Percentiles rank a stretch among this genome's conserved stretches.
These are phyloP conservation scores for Hemaris fuciformis DNA, from an alignment of 2,888 invertebrate species.

Conservation along the genomic window DNA sequence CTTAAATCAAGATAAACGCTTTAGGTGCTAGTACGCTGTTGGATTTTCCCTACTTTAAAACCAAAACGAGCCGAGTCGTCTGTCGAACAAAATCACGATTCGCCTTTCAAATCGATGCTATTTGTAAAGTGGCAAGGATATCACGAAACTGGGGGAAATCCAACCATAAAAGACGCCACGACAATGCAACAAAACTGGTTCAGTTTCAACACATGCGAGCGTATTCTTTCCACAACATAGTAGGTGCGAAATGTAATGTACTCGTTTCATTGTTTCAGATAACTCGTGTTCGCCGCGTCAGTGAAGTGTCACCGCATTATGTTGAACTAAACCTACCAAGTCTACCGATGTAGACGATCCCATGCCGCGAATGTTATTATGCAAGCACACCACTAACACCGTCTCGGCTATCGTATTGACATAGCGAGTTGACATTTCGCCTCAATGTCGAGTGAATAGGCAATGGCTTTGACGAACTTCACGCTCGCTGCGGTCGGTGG, in stretches of 20 bases:
- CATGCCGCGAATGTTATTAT: constrained; percentile 54
- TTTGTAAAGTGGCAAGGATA: constrained; percentile 71
- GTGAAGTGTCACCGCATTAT: constrained; percentile 49
- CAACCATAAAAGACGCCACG: constrained; percentile 51
- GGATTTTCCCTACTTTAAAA: constrained; percentile 62
- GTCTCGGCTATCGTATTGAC: constrained; percentile 45
- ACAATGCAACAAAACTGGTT: constrained; percentile 43
- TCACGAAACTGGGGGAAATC: constrained; percentile 71
- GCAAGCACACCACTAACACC: constrained; percentile 57
- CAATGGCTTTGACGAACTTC: constrained; percentile 75
- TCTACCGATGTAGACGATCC: constrained; percentile 51
- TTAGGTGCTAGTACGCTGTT: constrained; percentile 24
- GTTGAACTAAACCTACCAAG: constrained; percentile 27
- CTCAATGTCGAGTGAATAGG: constrained; percentile 65
- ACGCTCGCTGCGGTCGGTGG: constrained; percentile 59
- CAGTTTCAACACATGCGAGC: constrained; percentile 30
- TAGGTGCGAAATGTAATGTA: constrained; percentile 8
- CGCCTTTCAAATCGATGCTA: constrained; percentile 75
- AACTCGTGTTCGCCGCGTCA: constrained; percentile 29
- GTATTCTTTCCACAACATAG: constrained; percentile 12
- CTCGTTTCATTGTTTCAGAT: constrained; percentile 63
- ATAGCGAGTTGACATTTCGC: constrained; percentile 61
- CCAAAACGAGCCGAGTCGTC: constrained; percentile 52
- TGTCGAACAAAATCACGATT: constrained; percentile 67
- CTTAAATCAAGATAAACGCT: constrained; percentile 8